A percentile compares a stretch with the other conserved stretches of the same genome.
phyloP scores from a whole-genome alignment of 2,113 vertebrate species.

The Scartelaos histophorus region DNA sequence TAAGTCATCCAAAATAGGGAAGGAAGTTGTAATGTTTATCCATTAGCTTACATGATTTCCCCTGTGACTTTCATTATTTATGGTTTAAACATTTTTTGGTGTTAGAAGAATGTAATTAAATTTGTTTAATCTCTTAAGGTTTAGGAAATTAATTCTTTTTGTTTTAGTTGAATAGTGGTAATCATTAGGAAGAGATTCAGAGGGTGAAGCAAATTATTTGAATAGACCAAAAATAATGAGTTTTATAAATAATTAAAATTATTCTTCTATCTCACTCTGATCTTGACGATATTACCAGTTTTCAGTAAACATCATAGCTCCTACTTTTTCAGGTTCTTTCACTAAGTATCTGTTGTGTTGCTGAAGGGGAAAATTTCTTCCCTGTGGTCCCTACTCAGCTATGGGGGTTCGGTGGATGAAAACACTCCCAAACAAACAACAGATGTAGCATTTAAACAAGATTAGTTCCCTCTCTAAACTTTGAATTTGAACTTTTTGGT shows the following conservation, averaged over 20 bases:
- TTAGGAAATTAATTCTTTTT: too few species aligned
- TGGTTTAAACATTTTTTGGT: neutral
- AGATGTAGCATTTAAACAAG: constrained; percentile 20
- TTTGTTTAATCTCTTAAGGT: neutral
- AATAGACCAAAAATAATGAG: neutral
- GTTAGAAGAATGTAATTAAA: neutral
- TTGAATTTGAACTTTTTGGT: constrained; percentile 18
- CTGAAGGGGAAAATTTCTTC: neutral
- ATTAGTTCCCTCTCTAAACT: constrained; percentile 13
- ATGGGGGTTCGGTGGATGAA: neutral
- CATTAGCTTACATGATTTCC: neutral
- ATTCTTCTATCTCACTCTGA: too few species aligned
- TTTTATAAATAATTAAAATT: too few species aligned
- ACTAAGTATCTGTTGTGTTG: neutral
- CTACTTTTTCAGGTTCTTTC: neutral
- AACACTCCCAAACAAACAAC: constrained; percentile 28
- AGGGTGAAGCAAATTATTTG: too few species aligned
- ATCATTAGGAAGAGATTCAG: too few species aligned
- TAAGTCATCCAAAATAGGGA: constrained; percentile 18
- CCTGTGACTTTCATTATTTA: neutral
- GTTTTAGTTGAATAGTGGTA: neutral
- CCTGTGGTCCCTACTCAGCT: neutral
- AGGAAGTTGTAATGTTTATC: neutral
- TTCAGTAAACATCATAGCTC: too few species aligned
- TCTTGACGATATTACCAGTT: too few species aligned